Base-by-base conservation (phyloP, 2,888 invertebrate genomes). In the Hyppa rectilinea region DNA sequence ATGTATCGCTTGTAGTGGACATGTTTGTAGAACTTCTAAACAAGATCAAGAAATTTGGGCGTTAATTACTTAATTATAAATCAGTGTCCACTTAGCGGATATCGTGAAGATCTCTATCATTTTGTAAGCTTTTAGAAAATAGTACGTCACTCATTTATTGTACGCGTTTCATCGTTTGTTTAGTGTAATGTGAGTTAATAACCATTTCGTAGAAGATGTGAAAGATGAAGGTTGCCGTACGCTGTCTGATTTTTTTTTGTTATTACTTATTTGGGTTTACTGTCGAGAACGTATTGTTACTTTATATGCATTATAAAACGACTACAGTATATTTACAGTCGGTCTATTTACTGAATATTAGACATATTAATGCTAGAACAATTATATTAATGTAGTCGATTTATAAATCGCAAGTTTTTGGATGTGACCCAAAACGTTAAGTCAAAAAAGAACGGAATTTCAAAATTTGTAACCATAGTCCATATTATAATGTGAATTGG, bases 391-490 rank as follows among this genome's bases (percentile, higher is more conserved):
- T 80, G 83, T 76, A 74, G 71, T 83, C 72, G 78, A 69, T 75
- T 81, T 74, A 64, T 69, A 67, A 71, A 67, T 63, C 5, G 34
- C 53, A 66, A 64, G 26, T 50, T 75, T 78, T 74, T 59, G 74
- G 45, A 84, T 75, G 58, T 71, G 79, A 74, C 82, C 61, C 65
- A 72, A 78, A 75, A 81, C 75, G 72, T 75, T 73, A 66, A 53
- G 45, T 60, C 29, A 23, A 52, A 80, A 62, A 36, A 31, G 47
- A 26, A 38, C 56, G 53, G 78, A 86, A 88, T 86, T 89, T 88
- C 87, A 88, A 92, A 92, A 92, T 91, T 91, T 77, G 85, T 88
- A 89, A 90, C 91, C 89, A 93, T 91, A 93, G 93, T 92, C 91
- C 92, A 91, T 90, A 87, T 85, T 89, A 78, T 88, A 82, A 88